phyloP scores from a whole-genome alignment of 2,888 invertebrate species.

The Schizotus pectinicornis region DNA sequence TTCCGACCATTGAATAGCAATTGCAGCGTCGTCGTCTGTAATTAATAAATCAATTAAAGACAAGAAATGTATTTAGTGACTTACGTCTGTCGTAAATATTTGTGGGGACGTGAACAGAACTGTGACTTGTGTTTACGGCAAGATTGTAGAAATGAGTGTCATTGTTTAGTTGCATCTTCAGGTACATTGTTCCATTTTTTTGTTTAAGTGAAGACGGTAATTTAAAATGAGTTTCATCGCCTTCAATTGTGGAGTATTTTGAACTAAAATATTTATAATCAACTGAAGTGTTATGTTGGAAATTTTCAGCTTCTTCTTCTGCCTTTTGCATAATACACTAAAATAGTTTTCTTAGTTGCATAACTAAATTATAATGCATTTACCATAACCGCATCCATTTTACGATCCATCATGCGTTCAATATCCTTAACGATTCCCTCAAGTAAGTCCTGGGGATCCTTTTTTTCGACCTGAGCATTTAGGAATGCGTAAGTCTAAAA shows the following conservation, averaged over 20 bases:
- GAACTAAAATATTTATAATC: conserved; percentile 77
- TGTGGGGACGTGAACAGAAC: conserved; percentile 92
- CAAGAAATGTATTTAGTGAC: conserved; percentile 27
- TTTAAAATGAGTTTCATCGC: conserved; percentile 34
- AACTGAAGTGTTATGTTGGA: conserved; percentile 59
- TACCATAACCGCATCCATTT: conserved; percentile 88
- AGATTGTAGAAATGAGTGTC: conserved; percentile 88
- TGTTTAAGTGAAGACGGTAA: conserved; percentile 33
- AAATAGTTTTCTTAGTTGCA: conserved; percentile 28
- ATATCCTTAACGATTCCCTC: conserved; percentile 82
- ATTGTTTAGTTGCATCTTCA: conserved; percentile 66
- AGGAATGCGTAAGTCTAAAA: conserved; percentile 77
- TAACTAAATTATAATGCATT: conserved; percentile 25
- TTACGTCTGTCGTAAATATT: conserved; percentile 87
- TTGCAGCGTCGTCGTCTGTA: conserved; percentile 62
- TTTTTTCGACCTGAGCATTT: conserved; percentile 79
- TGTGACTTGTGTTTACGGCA: conserved; percentile 77
- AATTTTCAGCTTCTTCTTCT: conserved; percentile 70
- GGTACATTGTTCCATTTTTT: conserved; percentile 57
- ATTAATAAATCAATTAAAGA: conserved; percentile 2
- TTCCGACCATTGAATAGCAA: conserved; percentile 91
- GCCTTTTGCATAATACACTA: conserved; percentile 81
- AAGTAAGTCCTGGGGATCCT: conserved; percentile 80
- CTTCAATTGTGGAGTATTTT: conserved; percentile 71
- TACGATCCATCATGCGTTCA: conserved; percentile 82